These are phyloP conservation scores for Polydrusus pterygomalis DNA, from an alignment of 2,888 invertebrate genomes.

Conservation along the genomic window DNA sequence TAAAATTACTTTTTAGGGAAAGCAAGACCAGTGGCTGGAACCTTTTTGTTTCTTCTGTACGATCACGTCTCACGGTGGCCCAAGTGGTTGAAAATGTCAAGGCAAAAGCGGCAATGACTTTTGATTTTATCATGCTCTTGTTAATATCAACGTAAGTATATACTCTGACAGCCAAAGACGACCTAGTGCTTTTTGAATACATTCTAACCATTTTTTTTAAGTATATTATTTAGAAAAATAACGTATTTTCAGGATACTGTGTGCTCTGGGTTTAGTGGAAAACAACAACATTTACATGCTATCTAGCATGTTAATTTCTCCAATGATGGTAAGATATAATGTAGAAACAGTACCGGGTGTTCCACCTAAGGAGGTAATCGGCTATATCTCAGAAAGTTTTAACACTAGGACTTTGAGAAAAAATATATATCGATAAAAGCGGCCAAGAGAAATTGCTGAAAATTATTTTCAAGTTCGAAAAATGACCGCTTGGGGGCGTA, in stretches of 20 bases:
- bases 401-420: no score
- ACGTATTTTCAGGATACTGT: slow-evolving; percentile 74
- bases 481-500: no score
- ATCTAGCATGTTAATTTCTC: slow-evolving; percentile 88
- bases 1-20: slow-evolving; percentile 15
- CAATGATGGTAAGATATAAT: slow-evolving; percentile 78
- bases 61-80: slow-evolving; percentile 80
- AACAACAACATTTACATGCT: slow-evolving; percentile 84
- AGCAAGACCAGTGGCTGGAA: slow-evolving; percentile 74
- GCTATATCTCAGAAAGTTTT: no score
- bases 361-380: no score
- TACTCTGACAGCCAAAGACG: not conserved
- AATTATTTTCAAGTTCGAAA: no score
- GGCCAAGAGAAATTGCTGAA: no score
- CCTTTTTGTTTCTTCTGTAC: slow-evolving; percentile 79
- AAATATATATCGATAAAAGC: no score
- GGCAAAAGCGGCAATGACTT: slow-evolving; percentile 81
- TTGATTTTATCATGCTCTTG: slow-evolving; percentile 84
- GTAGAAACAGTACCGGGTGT: no score
- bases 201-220: no score
- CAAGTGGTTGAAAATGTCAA: slow-evolving; percentile 82
- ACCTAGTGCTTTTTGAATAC: no score
- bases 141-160: slow-evolving; percentile 82
- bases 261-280: slow-evolving; percentile 83
- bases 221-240: not conserved